Evolutionary conservation across 2,888 invertebrate species (phyloP).

Genomic region (Dendrolimus pini): DNA sequence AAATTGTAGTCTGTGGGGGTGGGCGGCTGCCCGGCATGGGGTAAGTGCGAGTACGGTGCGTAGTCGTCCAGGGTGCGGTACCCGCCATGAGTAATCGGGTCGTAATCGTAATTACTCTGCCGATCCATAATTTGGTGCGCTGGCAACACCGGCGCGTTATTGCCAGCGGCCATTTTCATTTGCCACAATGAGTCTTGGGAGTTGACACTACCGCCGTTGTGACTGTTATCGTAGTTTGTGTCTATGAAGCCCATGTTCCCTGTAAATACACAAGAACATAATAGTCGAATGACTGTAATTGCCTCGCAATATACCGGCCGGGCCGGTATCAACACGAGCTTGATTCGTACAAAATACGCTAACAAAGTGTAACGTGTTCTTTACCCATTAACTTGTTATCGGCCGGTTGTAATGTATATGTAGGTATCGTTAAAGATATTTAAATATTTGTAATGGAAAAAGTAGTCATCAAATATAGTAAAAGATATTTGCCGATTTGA

Average conservation of each 20-base stretch:
- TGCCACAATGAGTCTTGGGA: slow-evolving; percentile 97
- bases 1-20: slow-evolving; percentile 82
- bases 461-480: no score
- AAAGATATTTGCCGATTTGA: no score
- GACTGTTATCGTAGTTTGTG: slow-evolving; percentile 94
- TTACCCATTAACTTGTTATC: no score
- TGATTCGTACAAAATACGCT: no score
- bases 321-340: no score
- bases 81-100: slow-evolving; percentile 87
- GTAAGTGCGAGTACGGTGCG: slow-evolving; percentile 88
- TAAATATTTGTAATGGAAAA: no score
- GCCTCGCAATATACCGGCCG: no score
- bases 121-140: slow-evolving; percentile 77
- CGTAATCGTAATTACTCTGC: slow-evolving; percentile 83
- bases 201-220: slow-evolving; percentile 96
- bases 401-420: no score
- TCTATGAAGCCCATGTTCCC: slow-evolving; percentile 94
- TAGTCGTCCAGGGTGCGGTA: slow-evolving; percentile 90
- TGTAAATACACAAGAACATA: slow-evolving; percentile 45
- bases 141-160: slow-evolving; percentile 78
- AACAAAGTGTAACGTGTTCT: no score
- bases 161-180: slow-evolving; percentile 91
- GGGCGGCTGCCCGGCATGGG: slow-evolving; percentile 68
- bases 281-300: no score
- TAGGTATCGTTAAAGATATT: no score